Evolutionary conservation across 2,797 vertebrate species (phyloP).

Genomic region (Benthosema pterotum): DNA sequence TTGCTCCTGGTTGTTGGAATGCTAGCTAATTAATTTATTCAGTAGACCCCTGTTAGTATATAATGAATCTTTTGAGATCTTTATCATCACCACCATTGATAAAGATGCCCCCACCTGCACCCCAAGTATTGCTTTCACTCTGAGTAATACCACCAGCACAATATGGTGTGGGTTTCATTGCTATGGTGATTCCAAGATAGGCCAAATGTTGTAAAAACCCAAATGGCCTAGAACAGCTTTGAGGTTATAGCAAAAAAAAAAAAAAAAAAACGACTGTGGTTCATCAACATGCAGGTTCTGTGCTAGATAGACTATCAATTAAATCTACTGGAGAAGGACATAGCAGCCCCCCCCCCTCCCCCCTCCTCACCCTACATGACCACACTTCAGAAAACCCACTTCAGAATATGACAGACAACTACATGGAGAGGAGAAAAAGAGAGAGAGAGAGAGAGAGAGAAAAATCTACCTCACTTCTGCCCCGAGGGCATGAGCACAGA

Average conservation of each 20-base stretch:
- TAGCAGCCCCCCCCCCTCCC: conserved; percentile 12
- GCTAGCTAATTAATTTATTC: too few species aligned
- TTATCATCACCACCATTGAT: too few species aligned
- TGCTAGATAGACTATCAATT: conserved; percentile 60
- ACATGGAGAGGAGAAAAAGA: conserved; percentile 8
- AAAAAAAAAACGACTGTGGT: conserved; percentile 51
- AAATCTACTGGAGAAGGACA: conserved; percentile 67
- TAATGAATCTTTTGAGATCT: too few species aligned
- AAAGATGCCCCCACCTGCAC: too few species aligned
- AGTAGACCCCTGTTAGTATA: too few species aligned
- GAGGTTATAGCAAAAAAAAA: conserved; percentile 54
- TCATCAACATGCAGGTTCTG: conserved; percentile 67
- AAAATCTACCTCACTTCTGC: conserved; percentile 47
- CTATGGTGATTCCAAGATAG: neutral
- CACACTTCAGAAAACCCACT: conserved; percentile 53
- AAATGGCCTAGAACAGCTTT: conserved; percentile 47
- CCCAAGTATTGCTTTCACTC: too few species aligned
- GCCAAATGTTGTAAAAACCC: conserved; percentile 59
- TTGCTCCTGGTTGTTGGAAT: too few species aligned
- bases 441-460: neutral
- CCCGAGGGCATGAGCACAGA: conserved; percentile 60
- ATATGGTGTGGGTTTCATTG: neutral
- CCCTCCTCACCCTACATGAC: too few species aligned
- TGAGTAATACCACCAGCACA: neutral
- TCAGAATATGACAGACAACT: conserved; percentile 66